Evolutionary conservation across 2,888 invertebrate genomes (phyloP), one percentile per base, ranked within the genome.

Genomic region (Brenthis ino): DNA sequence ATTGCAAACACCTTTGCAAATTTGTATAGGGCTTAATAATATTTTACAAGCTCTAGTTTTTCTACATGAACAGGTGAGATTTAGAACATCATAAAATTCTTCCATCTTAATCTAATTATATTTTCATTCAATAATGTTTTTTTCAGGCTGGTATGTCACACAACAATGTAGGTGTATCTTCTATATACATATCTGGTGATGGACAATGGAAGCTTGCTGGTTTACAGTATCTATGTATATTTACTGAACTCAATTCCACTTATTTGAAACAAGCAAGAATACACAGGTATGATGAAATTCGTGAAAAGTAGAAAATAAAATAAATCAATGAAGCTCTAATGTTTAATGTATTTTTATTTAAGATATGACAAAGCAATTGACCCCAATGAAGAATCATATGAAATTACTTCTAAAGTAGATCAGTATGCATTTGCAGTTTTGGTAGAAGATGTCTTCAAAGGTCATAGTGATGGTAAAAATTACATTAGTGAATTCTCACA

Each of bases 131-230:
- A 56, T 64, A 6, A 48, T 64, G 60, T 63, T 55, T 51, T 54
- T 86, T 90, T 57, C 77, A 96, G 94, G 97, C 96, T 57, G 83
- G 90, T 60, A 95, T 95, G 72, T 95, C 97, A 8, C 98, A 98
- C 86, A 96, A 98, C 75, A 98, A 98, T 89, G 93, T 98, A 8
- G 95, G 96, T 83, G 89, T 94, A 75, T 94, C 96, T 74, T 95
- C 97, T 5, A 94, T 98, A 71, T 98, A 97, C 89, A 95, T 98
- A 8, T 95, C 96, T 37, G 94, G 94, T 16, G 97, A 97, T 88
- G 97, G 98, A 0, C 95, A 95, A 69, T 98, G 98, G 98, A 97
- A 97, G 82, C 92, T 98, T 47, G 97, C 97, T 13, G 97, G 97
- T 5, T 93, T 98, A 80, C 98, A 98, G 84, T 96, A 96, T 83